Conservation (phyloP, 2,888 invertebrate genomes). For the Tetrapedia diversipes region DNA sequence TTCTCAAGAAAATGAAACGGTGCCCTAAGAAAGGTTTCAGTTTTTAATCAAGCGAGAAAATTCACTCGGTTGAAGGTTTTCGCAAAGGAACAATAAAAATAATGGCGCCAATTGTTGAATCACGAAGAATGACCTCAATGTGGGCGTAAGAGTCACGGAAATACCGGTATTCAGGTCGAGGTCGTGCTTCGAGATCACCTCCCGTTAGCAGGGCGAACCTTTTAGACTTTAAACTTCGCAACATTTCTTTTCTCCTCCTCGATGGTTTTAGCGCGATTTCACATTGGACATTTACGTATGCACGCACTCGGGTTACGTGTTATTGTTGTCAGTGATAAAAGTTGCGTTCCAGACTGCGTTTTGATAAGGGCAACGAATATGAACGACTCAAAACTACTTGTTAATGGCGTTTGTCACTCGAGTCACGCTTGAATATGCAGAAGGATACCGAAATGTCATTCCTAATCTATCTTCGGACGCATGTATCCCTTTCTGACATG, state of each 20-base stretch:
- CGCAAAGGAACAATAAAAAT: neutral
- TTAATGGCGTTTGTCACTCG: neutral
- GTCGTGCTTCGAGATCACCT: constrained; percentile 46
- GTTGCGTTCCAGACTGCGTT: constrained; percentile 3
- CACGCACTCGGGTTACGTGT: constrained; percentile 42
- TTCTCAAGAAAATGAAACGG: too few species aligned
- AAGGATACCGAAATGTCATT: neutral
- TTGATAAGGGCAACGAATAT: constrained; percentile 5
- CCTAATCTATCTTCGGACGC: neutral
- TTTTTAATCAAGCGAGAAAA: too few species aligned
- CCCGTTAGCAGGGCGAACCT: constrained; percentile 33
- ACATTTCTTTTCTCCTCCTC: constrained; percentile 31
- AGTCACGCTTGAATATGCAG: neutral
- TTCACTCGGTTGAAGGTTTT: too few species aligned
- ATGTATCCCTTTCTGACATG: neutral
- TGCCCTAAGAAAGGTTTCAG: too few species aligned
- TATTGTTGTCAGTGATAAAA: constrained; percentile 56
- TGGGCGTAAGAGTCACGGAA: constrained; percentile 50
- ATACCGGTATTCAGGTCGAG: constrained; percentile 47
- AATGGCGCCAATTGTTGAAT: constrained; percentile 9
- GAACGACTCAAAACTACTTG: neutral
- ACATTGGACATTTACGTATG: constrained; percentile 4
- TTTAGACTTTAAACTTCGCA: constrained; percentile 24
- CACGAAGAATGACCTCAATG: constrained; percentile 27
- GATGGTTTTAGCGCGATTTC: neutral